Evolutionary conservation across 2,797 vertebrate genomes (phyloP), one percentile per base, ranked within the genome.

Genomic region (Euthynnus affinis): DNA sequence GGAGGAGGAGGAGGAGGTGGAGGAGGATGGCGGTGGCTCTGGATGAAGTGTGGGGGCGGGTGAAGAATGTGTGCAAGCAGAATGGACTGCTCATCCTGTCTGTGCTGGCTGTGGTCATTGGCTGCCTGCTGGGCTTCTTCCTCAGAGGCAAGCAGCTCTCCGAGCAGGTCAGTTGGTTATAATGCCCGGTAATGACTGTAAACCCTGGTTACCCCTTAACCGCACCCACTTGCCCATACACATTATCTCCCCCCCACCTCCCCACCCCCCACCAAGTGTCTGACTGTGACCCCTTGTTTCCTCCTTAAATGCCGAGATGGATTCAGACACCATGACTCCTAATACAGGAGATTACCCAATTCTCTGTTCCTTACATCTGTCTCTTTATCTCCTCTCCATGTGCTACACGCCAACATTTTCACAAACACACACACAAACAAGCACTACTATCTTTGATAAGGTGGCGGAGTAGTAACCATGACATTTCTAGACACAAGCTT

Each of bases 1-100:
- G 70, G 65, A 70, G 78, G 82, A 70, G 78, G 82, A 82, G 84
- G 73, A 76, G 90, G 74, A 74, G 81, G 67, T 20, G 86, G 59
- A 61, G 87, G 82, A 92, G 88, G 88, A 97, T 98, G 97, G 96
- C 95, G n/a, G 96, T 95, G 93, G 94, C 94, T 57, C 84, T 97
- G 81, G 94, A 96, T n/a, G 96, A 96, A 74, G 81, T 96, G 81
- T 96, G 97, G 89, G 96, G 93, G 65, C 95, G 97, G 58, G 95
- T 96, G 90, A 97, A 97, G 92, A 98, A 97, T 20, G 96, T 98
- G 82, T 99, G 97, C 93, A 96, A 96, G 92, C 96, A 96, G 90
- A 99, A 99, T 0, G 97, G 98, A 48, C 94, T 99, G 85, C 98
- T 99, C 86, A 97, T 99, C 93, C 94, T 99, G 76, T 99, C 98